phyloP scores from a whole-genome alignment of 1,140 invertebrate species.

The Brachionus asplanchnoidis region DNA sequence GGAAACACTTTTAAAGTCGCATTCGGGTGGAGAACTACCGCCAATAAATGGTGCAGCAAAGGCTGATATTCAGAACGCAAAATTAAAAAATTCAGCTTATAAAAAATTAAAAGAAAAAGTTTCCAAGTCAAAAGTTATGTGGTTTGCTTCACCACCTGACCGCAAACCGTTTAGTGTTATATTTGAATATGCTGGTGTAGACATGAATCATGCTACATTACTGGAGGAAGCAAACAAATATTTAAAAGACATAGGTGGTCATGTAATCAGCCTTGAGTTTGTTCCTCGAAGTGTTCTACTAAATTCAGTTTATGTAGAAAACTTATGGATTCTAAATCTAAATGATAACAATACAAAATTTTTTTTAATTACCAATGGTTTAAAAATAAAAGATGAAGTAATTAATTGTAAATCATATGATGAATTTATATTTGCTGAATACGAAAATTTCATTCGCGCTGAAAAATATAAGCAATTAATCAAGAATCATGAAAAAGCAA shows the following conservation, averaged over 20 bases:
- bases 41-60: conserved; percentile 10
- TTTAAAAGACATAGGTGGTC: not conserved
- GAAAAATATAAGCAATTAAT: conserved; percentile 40
- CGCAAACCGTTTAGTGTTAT: conserved; percentile 24
- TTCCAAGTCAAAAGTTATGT: conserved; percentile 14
- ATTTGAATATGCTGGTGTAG: conserved; percentile 33
- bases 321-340: conserved; percentile 29
- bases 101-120: conserved; percentile 40
- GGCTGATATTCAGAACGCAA: not conserved
- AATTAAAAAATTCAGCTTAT: conserved; percentile 28
- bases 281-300: conserved; percentile 21
- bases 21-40: conserved; percentile 1
- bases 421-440: conserved; percentile 40
- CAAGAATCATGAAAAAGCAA: conserved; percentile 39
- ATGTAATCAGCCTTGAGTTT: conserved; percentile 25
- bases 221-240: conserved; percentile 31
- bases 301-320: conserved; percentile 37
- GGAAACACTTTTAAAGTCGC: not conserved
- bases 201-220: conserved; percentile 17
- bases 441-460: conserved; percentile 18
- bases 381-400: conserved; percentile 29
- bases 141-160: conserved; percentile 27
- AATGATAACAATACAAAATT: conserved; percentile 28
- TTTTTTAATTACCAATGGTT: conserved; percentile 3
- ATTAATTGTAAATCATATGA: conserved; percentile 29